Evolutionary conservation across 2,888 invertebrate species (phyloP).

Genomic region (Neria commutata): DNA sequence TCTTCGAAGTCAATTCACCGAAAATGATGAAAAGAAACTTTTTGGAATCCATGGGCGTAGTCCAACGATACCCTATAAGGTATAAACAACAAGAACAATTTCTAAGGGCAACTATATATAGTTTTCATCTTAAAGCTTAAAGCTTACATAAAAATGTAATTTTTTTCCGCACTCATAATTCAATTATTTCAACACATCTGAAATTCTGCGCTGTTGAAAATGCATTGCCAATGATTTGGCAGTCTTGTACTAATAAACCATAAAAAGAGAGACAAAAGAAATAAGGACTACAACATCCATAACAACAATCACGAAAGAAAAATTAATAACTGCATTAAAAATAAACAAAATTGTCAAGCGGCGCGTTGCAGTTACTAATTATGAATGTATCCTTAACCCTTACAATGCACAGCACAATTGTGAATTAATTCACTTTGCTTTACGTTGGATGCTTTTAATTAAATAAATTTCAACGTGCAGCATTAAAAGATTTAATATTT

Average conservation of each 20-base stretch:
- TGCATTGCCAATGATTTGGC: background rate
- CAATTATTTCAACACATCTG: too few species aligned
- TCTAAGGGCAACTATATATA: too few species aligned
- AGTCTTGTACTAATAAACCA: background rate
- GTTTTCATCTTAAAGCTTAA: too few species aligned
- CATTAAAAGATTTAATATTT: background rate
- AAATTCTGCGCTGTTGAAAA: background rate
- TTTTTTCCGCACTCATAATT: too few species aligned
- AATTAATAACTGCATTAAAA: background rate
- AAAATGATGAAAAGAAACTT: too few species aligned
- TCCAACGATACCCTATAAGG: too few species aligned
- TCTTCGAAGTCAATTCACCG: too few species aligned
- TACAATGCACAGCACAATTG: too few species aligned
- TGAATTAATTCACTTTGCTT: too few species aligned
- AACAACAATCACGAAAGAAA: background rate
- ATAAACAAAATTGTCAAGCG: background rate
- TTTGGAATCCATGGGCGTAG: too few species aligned
- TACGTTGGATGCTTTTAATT: background rate
- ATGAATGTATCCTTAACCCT: background rate
- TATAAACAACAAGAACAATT: too few species aligned
- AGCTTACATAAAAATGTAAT: too few species aligned
- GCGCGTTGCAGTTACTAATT: background rate
- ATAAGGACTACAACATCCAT: background rate
- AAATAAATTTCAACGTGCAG: background rate
- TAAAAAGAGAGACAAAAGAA: background rate